Conservation (phyloP, 2,888 invertebrate species). For the Melanargia galathea region DNA sequence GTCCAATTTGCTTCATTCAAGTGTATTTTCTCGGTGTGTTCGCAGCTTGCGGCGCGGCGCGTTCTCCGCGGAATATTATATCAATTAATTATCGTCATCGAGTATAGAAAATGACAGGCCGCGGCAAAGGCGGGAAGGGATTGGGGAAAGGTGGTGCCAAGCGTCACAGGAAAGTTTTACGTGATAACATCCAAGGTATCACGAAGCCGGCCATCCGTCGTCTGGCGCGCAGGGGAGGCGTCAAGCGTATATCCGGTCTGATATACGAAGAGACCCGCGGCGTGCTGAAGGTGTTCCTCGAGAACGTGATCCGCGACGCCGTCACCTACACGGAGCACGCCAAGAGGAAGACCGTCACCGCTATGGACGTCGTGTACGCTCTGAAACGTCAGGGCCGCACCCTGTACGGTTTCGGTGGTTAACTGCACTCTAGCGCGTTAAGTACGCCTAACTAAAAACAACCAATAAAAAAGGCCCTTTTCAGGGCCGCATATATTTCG, state of each 20-base stretch:
- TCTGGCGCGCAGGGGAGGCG: neutral
- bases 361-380: slow-evolving; percentile 94
- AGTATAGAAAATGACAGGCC: neutral
- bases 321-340: slow-evolving; percentile 94
- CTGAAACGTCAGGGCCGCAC: slow-evolving; percentile 91
- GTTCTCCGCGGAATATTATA: too few relatives aligned
- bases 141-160: slow-evolving; percentile 9
- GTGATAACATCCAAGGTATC: slow-evolving; percentile 13
- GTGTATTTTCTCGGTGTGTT: too few relatives aligned
- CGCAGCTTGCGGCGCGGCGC: too few relatives aligned
- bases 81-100: too few relatives aligned
- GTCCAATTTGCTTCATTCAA: too few relatives aligned
- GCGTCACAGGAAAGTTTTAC: slow-evolving; percentile 11
- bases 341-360: slow-evolving; percentile 88
- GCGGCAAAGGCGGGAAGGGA: slow-evolving; percentile 1
- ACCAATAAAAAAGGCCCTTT: too few relatives aligned
- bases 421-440: too few relatives aligned
- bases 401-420: slow-evolving; percentile 89
- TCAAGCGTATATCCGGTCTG: slow-evolving; percentile 50
- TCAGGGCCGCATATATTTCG: too few relatives aligned
- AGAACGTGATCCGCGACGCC: slow-evolving; percentile 91
- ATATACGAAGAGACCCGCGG: slow-evolving; percentile 91
- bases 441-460: too few relatives aligned
- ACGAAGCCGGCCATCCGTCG: slow-evolving; percentile 5
- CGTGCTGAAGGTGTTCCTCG: slow-evolving; percentile 90